Evolutionary conservation across 2,797 vertebrate genomes (phyloP), one percentile per base, ranked within the genome.

Genomic region (Tokudaia muenninki): DNA sequence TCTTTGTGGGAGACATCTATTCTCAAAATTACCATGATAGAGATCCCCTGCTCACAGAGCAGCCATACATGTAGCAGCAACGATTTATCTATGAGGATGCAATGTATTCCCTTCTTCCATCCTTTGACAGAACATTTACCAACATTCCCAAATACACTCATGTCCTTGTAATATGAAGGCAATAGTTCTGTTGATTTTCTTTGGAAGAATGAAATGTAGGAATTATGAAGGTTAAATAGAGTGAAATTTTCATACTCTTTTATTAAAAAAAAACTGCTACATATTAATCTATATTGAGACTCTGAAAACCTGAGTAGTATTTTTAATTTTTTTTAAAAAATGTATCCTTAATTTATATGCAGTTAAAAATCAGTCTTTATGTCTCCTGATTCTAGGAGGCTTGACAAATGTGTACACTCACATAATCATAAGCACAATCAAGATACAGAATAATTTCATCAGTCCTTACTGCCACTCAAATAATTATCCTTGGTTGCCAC

Each of bases 1-100:
- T 96, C 31, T 94, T 94, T 21, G 41, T 87, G 67, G 87, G 74
- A 65, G 94, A 96, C 90, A 95, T 93, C 31, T 90, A 57, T 95
- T 97, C 57, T 77, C 87, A 92, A 94, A 94, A 91, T 70, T 92
- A 94, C 10, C 34, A 57, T 78, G 78, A 96, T 83, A 89, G 57
- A 52, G 87, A 75, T 84, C 78, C 50, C 37, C 89, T 90, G n/a
- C 80, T 92, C 78, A 87, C 0, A 59, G 47, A 91, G 29, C 72
- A 92, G 52, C 67, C 57, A 83, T 22, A 77, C 22, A 37, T 9
- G 29, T 31, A 91, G 17, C 65, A 95, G 52, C 47, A 90, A 96
- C 75, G 63, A 96, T 95, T 92, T 79, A 92, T 96, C 88, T 81
- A 94, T 81, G 92, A 88, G 6, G 21, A 72, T 37, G 61, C 55